Conservation (phyloP, 2,797 vertebrate genomes). For the Anisognathus igniventris region DNA sequence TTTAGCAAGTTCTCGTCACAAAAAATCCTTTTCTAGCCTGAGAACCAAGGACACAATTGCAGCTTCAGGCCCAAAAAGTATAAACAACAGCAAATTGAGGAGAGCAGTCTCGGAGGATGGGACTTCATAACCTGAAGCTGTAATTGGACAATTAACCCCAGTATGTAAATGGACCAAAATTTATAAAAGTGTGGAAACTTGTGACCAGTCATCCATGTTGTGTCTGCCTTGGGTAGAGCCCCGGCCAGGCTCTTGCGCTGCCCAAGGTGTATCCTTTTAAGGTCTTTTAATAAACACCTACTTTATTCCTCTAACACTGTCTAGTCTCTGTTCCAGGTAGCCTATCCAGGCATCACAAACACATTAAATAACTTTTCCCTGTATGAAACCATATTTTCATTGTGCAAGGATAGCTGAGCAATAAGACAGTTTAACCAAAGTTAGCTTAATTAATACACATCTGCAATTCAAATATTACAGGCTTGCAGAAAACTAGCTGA, state of each 20-base stretch:
- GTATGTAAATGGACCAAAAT: neutral
- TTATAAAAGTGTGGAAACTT: neutral
- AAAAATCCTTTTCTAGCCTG: neutral
- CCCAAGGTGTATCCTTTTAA: neutral
- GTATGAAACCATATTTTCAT: neutral
- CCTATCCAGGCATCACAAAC: neutral
- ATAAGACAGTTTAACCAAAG: neutral
- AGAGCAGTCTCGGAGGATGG: neutral
- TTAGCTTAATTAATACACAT: neutral
- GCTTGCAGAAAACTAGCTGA: neutral
- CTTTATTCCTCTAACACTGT: neutral
- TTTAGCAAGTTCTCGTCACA: neutral
- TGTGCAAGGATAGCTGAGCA: neutral
- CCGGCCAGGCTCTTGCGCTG: neutral
- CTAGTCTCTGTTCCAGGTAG: neutral
- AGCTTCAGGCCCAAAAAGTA: neutral
- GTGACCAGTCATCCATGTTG: neutral
- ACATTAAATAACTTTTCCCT: neutral
- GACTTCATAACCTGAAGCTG: neutral
- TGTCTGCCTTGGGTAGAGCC: neutral
- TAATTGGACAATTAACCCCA: neutral
- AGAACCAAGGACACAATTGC: neutral
- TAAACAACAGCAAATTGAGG: neutral
- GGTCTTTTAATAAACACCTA: neutral
- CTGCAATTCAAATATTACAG: neutral